Conservation (phyloP, 2,113 vertebrate species). For the Hystrix cristata region DNA sequence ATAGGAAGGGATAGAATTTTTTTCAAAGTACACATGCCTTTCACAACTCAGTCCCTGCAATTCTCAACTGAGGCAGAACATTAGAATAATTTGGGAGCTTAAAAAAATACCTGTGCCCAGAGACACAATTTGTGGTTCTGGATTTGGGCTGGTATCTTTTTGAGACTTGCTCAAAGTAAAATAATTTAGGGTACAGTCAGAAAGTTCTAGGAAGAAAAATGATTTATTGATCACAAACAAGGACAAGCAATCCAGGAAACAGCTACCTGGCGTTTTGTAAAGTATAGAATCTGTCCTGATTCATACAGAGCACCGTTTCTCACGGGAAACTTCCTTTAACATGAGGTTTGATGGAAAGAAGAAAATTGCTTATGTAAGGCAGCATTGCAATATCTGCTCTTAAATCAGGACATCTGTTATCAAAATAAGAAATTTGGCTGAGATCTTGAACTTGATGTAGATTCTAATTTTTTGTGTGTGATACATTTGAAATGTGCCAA, state of each 20-base stretch:
- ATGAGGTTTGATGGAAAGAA: not conserved
- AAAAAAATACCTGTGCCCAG: not conserved
- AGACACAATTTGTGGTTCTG: not conserved
- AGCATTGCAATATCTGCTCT: not conserved
- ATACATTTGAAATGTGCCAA: not conserved
- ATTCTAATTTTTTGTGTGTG: not conserved
- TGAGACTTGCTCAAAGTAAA: slow-evolving; percentile 5
- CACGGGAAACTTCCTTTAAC: not conserved
- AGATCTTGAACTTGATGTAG: not conserved
- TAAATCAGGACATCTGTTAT: not conserved
- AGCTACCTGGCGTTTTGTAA: not conserved
- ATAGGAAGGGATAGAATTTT: not conserved
- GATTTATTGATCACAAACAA: slow-evolving; percentile 15
- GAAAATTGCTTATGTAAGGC: not conserved
- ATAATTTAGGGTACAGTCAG: not conserved
- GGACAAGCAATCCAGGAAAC: not conserved
- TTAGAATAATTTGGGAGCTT: not conserved
- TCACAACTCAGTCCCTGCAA: not conserved
- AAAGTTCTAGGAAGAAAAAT: not conserved
- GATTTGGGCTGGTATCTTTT: slow-evolving; percentile 7
- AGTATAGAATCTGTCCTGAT: not conserved
- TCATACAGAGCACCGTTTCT: not conserved
- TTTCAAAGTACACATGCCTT: not conserved
- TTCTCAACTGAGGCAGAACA: not conserved
- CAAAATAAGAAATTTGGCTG: slow-evolving; percentile 30